Evolutionary conservation across 2,113 vertebrate species (phyloP), one percentile per base, ranked within the genome.

Genomic region (Chamaetylas fuelleborni): DNA sequence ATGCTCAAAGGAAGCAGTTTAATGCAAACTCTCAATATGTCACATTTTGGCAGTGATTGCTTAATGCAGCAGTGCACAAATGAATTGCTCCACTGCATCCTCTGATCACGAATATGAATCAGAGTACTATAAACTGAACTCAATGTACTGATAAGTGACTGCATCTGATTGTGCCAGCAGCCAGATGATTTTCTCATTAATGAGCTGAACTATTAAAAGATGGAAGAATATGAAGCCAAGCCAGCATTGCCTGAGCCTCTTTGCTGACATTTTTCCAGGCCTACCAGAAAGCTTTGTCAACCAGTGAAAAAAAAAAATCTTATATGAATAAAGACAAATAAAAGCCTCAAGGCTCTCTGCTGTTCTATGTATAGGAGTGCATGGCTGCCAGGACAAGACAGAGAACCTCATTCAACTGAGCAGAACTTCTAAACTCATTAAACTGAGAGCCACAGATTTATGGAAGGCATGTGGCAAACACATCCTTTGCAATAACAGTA

Each of bases 91-190:
- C 89, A 86, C 78, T 93, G 91, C 89, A 94, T 95, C 90, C 83
- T 93, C 71, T 78, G 93, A 86, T 96, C 87, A 88, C 78, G 95
- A 95, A 95, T 94, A 93, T 85, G 96, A 97, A 95, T 85, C 20
- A 2, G 60, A 93, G 69, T 91, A 94, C 95, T 90, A 90, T 85
- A 96, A 93, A 95, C 94, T 92, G 84, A 95, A 91, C 90, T 95
- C 96, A 92, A 72, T 90, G 88, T 96, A 77, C 93, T 96, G 93
- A 76, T 64, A 95, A 96, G 93, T 95, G 88, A 92, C 87, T 93
- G 61, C 67, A 81, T 72, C 88, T 94, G 92, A 94, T 93, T 89
- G 80, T 85, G 84, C 95, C 73, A 93, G 95, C 51, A 90, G 88
- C 69, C 69, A 81, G 73, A 90, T 90, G 85, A 95, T 92, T 87